Conservation (phyloP, 2,888 invertebrate species). For the Ptilodon capucinus region DNA sequence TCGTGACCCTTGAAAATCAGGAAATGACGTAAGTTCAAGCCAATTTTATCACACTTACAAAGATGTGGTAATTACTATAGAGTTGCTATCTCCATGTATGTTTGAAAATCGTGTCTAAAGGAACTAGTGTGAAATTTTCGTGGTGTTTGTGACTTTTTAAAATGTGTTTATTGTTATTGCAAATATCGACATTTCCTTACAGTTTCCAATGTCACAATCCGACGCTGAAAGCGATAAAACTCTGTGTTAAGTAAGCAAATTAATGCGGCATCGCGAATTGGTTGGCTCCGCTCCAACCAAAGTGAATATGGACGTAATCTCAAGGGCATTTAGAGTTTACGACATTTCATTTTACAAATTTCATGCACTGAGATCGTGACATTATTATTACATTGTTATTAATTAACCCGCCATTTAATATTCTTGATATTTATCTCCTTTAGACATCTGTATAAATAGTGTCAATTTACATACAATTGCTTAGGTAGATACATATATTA, state of each 20-base stretch:
- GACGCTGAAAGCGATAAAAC: conserved; percentile 35
- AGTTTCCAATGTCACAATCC: conserved; percentile 29
- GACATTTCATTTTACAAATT: conserved; percentile 35
- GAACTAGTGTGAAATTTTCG: not conserved
- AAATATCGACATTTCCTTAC: conserved; percentile 17
- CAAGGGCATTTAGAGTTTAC: conserved; percentile 62
- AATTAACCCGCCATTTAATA: conserved; percentile 5
- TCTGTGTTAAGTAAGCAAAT: conserved; percentile 49
- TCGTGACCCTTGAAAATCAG: conserved; percentile 31
- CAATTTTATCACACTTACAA: conserved; percentile 29
- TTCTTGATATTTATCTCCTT: conserved; percentile 4
- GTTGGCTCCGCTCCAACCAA: conserved; percentile 62
- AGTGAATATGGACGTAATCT: conserved; percentile 53
- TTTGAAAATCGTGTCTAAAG: not conserved
- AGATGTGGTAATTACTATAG: conserved; percentile 19
- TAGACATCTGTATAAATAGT: not conserved
- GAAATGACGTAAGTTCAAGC: conserved; percentile 26
- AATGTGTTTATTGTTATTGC: conserved; percentile 7
- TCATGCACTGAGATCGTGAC: conserved; percentile 1
- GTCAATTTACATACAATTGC: no score
- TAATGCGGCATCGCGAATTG: conserved; percentile 56
- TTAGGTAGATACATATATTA: no score
- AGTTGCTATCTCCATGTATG: conserved; percentile 17
- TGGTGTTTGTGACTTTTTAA: not conserved
- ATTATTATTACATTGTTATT: conserved; percentile 13